Evolutionary conservation across 2,797 vertebrate species (phyloP), one percentile per base, ranked within the genome.

Genomic region (Aeoliscus strigatus): DNA sequence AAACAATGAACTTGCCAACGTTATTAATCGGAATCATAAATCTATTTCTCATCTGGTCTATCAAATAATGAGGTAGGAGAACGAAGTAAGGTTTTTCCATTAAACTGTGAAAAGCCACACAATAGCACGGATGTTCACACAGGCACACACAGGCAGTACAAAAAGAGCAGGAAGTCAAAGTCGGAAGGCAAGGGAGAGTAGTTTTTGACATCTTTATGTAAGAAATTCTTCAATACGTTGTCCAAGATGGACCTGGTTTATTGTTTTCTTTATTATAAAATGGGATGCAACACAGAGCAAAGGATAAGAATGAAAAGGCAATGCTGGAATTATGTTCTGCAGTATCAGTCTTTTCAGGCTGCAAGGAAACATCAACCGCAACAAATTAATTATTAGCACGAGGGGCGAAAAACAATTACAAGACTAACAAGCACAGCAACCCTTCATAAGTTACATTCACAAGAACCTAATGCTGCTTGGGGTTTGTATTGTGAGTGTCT

Each of bases 11-110:
- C 77, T 83, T 73, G 54, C 64, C 83, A 85, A 84, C 64, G 46
- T 66, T 81, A 85, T 89, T 88, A 82, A 87, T 87, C 77, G 67
- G 57, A 83, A 83, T 77, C 74, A 83, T 83, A 79, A 86, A 84
- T 81, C 81, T 84, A 78, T 82, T 77, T 82, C 73, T 86, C 77
- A 78, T 80, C 67, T 68, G 60, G 51, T 80, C 78, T 75, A 83
- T 86, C 80, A 86, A 81, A 82, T 75, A 81, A 82, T 82, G 73
- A 81, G 66, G 69, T 58, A 37, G 52, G 51, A 59, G 74, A 64
- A 76, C 59, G 65, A 47, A 63, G 70, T 66, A 58, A 54, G 49
- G 58, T 58, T 69, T 74, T 83, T 70, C 73, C 60, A 77, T 84
- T 80, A 83, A 67, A 75, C 44, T 2, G 4, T 48, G 51, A 45